Percentiles rank a stretch among this genome's conserved stretches.
Evolutionary conservation across 2,113 vertebrate species (phyloP).

Genomic region (Pagrus major): DNA sequence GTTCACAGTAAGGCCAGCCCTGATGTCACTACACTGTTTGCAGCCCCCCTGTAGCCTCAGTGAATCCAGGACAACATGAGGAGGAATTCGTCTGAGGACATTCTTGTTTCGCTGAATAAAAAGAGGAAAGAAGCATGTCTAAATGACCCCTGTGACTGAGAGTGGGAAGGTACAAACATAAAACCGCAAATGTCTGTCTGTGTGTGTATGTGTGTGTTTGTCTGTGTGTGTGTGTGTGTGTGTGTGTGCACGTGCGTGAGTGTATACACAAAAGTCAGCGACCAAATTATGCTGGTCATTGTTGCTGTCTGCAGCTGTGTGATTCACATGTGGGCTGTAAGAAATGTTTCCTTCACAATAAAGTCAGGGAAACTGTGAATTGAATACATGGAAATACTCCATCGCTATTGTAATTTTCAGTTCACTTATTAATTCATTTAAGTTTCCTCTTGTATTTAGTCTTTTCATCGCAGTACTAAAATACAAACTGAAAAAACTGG

Average conservation of each 20-base stretch:
- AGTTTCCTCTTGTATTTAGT: conserved; percentile 5
- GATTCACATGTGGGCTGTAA: conserved; percentile 28
- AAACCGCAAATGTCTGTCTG: conserved; percentile 29
- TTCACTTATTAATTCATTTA: background rate
- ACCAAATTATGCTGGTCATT: conserved; percentile 26
- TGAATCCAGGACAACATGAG: conserved; percentile 19
- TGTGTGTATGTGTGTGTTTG: background rate
- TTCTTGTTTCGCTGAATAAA: conserved; percentile 23
- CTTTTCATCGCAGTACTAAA: background rate
- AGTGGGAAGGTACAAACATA: conserved; percentile 26
- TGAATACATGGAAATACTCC: background rate
- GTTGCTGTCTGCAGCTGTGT: conserved; percentile 43
- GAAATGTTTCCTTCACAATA: conserved; percentile 16
- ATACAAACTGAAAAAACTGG: background rate
- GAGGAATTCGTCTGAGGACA: conserved; percentile 11
- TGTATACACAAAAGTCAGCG: background rate
- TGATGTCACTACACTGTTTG: background rate
- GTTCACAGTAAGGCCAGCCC: background rate
- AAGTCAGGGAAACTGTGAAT: conserved; percentile 6
- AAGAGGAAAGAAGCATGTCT: conserved; percentile 24
- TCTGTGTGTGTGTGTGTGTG: background rate
- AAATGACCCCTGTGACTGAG: conserved; percentile 43
- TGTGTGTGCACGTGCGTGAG: background rate
- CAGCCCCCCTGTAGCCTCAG: conserved; percentile 10
- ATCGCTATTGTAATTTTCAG: background rate